phyloP scores from a whole-genome alignment of 2,113 vertebrate genomes.

The Percina caprodes region DNA sequence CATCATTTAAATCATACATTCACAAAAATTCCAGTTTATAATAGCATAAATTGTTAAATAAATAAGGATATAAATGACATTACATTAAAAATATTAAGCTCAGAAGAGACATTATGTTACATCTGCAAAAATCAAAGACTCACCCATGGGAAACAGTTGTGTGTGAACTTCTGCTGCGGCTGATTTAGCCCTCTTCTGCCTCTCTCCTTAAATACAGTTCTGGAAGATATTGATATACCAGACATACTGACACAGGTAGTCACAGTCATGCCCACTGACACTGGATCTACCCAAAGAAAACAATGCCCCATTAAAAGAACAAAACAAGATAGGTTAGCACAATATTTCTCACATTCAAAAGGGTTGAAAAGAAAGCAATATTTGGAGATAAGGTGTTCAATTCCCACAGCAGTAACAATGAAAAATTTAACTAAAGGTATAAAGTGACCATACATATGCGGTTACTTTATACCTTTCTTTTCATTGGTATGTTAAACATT shows the following conservation, averaged over 20 bases:
- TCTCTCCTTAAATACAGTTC: constrained; percentile 8
- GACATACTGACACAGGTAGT: too few species aligned
- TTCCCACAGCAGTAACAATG: neutral
- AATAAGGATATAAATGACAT: too few species aligned
- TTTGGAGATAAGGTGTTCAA: neutral
- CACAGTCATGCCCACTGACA: too few species aligned
- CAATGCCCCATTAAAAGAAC: neutral
- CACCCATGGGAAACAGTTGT: neutral
- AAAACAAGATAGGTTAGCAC: neutral
- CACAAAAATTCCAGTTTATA: neutral
- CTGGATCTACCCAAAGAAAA: neutral
- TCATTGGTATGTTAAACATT: too few species aligned
- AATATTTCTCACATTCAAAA: too few species aligned
- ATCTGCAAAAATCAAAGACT: neutral
- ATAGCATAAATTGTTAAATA: too few species aligned
- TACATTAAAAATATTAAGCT: neutral
- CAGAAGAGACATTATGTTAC: neutral
- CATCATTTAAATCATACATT: neutral
- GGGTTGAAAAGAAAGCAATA: neutral
- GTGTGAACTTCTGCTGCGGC: too few species aligned
- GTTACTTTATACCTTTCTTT: neutral
- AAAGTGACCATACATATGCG: neutral
- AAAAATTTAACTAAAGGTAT: too few species aligned
- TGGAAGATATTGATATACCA: neutral
- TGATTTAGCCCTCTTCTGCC: neutral